Evolutionary conservation across 2,888 invertebrate species (phyloP), one percentile per base, ranked within the genome.

Genomic region (Cylloceria caligata): DNA sequence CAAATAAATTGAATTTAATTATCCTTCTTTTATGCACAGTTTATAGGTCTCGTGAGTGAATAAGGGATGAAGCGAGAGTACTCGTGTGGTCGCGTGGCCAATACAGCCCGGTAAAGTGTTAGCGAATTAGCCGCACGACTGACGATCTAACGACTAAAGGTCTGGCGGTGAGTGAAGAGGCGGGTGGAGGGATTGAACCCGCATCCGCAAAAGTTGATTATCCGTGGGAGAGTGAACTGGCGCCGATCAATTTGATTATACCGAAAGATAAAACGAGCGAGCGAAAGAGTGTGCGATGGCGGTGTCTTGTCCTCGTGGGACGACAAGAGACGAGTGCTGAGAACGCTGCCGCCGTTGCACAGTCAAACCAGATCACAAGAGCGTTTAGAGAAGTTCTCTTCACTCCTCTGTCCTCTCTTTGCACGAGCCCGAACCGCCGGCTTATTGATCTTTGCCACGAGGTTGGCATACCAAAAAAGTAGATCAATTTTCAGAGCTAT

Each of bases 401-500:
- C 19, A 42, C 64, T 55, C 36, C 16, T 42, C 36, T 24, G 24
- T 76, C 36, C 27, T 52, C 72, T 72, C 67, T 16, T 67, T 34
- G 34, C 60, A 19, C 34, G 60, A 11, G 57, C 4, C 1, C 3
- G 7, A 16, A 6, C 2, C 11, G 30, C 55, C 3, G 55, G 9
- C 34, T 16, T 9, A 57, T 30, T 16, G 27, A 2, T 60, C 64
- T 64, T 36, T 24, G 21, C 13, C 30, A 36, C 34, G 34, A 65
- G 67, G 21, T 24, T 42, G 55, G 39, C 57, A 24, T 16, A 68
- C 71, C 73, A 42, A 82, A 86, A 87, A 86, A 86, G 84, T 86
- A 83, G 86, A 88, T 88, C 87, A 84, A 86, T 87, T 87, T 87
- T 86, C 88, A 85, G 76, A 64, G 77, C 86, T 88, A 88, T 90